These are phyloP conservation scores for Drosophila pseudotalamancana DNA, from an alignment of 2,888 invertebrate species.

Conservation along the genomic window DNA sequence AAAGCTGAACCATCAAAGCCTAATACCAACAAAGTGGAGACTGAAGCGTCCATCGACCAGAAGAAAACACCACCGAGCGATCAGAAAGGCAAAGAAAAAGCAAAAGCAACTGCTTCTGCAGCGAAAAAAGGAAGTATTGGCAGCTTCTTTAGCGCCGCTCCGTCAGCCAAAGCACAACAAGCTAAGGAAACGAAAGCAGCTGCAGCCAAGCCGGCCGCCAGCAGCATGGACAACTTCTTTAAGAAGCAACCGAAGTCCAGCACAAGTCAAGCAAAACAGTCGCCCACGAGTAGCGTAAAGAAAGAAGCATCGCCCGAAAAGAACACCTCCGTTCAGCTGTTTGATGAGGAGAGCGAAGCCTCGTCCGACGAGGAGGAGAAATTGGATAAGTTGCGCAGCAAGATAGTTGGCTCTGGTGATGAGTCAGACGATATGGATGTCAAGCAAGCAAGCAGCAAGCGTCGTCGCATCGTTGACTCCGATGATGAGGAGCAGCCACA, in stretches of 20 bases:
- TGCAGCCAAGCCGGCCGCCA: constrained; percentile 38
- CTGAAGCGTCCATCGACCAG: constrained; percentile 8
- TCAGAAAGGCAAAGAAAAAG: constrained; percentile 32
- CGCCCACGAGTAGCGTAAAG: constrained; percentile 22
- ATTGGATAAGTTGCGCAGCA: constrained; percentile 75
- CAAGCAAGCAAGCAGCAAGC: constrained; percentile 53
- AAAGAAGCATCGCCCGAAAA: constrained; percentile 34
- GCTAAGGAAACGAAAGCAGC: constrained; percentile 50
- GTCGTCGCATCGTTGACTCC: constrained; percentile 81
- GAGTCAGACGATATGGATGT: constrained; percentile 43
- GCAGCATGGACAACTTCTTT: constrained; percentile 59
- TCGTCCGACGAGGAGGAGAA: constrained; percentile 82
- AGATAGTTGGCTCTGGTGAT: constrained; percentile 65
- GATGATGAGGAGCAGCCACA: constrained; percentile 78
- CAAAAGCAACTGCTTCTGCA: constrained; percentile 17
- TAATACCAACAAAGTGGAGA: constrained; percentile 14
- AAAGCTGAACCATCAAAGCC: constrained; percentile 21
- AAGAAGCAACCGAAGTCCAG: constrained; percentile 52
- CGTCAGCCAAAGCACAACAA: constrained; percentile 41
- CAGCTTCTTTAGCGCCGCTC: constrained; percentile 67
- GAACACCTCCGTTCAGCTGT: constrained; percentile 71
- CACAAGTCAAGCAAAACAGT: constrained; percentile 20
- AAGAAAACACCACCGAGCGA: constrained; percentile 56
- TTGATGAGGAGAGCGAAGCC: constrained; percentile 64
- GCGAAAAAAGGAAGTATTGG: constrained; percentile 72